Conservation (phyloP, 2,797 vertebrate genomes). For the Protosalanx chinensis region DNA sequence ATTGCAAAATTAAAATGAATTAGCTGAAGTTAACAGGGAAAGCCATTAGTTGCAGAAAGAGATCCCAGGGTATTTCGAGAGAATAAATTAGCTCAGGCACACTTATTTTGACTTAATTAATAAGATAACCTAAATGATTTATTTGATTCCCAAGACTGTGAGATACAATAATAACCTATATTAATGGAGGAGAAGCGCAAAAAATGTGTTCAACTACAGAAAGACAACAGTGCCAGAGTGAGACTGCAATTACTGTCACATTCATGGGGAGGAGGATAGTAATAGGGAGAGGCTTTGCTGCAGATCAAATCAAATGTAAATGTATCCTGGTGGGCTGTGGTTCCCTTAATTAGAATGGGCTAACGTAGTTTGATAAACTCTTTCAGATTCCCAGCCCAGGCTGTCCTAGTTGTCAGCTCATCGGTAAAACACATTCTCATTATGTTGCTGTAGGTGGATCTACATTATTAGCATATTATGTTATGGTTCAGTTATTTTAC, state of each 20-base stretch:
- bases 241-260: slow-evolving; percentile 78
- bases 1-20: slow-evolving; percentile 70
- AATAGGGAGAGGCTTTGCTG: slow-evolving; percentile 73
- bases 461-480: slow-evolving; percentile 22
- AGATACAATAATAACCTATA: slow-evolving; percentile 71
- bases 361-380: slow-evolving; percentile 75
- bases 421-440: slow-evolving; percentile 47
- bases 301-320: slow-evolving; percentile 76
- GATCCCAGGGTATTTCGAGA: slow-evolving; percentile 71
- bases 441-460: slow-evolving; percentile 30
- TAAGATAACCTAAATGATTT: slow-evolving; percentile 78
- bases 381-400: slow-evolving; percentile 52
- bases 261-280: slow-evolving; percentile 66
- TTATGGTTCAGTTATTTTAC: slow-evolving; percentile 4
- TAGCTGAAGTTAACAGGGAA: slow-evolving; percentile 66
- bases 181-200: slow-evolving; percentile 66
- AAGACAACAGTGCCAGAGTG: slow-evolving; percentile 70
- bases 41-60: slow-evolving; percentile 66
- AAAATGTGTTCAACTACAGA: slow-evolving; percentile 67
- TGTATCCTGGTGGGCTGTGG: slow-evolving; percentile 73
- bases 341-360: slow-evolving; percentile 73
- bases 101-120: slow-evolving; percentile 83
- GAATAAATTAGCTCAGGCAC: slow-evolving; percentile 73
- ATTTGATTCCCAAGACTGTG: slow-evolving; percentile 76
- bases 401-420: slow-evolving; percentile 63